Evolutionary conservation across 1,140 invertebrate species (phyloP).

Genomic region (Hesperophylax magnus): DNA sequence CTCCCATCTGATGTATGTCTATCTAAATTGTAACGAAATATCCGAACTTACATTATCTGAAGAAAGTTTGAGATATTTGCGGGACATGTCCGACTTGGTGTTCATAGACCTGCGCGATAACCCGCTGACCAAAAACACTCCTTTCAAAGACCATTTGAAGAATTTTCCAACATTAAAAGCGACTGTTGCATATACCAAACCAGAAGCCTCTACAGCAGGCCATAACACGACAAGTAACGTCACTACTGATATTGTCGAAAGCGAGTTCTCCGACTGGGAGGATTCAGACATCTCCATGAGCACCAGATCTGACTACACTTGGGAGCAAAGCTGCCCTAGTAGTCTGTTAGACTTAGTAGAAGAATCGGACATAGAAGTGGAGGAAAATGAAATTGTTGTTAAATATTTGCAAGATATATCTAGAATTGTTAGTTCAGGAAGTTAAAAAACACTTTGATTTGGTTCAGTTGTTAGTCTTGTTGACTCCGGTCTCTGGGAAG

Average conservation of each 20-base stretch:
- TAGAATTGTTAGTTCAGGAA: slow-evolving; percentile 1
- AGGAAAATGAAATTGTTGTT: slow-evolving; percentile 4
- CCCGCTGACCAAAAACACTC: not conserved
- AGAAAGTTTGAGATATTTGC: not conserved
- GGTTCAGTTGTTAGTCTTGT: no score
- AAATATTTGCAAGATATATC: slow-evolving; percentile 23
- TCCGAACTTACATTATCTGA: not conserved
- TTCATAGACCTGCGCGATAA: slow-evolving; percentile 20
- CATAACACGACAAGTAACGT: not conserved
- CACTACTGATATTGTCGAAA: not conserved
- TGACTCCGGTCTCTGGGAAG: no score
- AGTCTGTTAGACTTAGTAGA: slow-evolving; percentile 5
- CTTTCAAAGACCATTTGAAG: slow-evolving; percentile 29
- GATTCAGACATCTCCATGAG: not conserved
- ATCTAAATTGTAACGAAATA: slow-evolving; percentile 13
- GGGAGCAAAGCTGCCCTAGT: slow-evolving; percentile 24
- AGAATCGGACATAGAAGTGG: slow-evolving; percentile 9
- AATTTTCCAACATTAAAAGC: slow-evolving; percentile 1
- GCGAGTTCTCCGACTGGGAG: not conserved
- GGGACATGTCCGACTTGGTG: not conserved
- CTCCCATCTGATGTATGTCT: not conserved
- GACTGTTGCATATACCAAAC: not conserved
- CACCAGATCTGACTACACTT: not conserved
- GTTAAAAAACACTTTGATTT: no score
- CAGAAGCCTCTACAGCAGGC: not conserved